phyloP scores from a whole-genome alignment of 2,888 invertebrate genomes.

The Drosophila kambysellisi region DNA sequence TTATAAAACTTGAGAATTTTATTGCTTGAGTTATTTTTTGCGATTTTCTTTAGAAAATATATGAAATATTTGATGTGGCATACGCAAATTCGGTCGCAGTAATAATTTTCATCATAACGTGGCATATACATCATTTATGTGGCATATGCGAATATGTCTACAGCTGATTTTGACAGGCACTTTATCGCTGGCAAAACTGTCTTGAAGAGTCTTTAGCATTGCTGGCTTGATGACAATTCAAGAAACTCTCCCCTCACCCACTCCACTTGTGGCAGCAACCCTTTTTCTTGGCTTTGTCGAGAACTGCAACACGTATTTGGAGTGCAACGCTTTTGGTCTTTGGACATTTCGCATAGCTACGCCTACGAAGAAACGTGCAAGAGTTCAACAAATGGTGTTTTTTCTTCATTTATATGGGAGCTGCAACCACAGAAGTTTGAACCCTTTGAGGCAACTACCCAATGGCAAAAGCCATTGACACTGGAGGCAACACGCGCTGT shows the following conservation, averaged over 20 bases:
- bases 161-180: slow-evolving; percentile 51
- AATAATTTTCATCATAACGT: slow-evolving; percentile 9
- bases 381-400: slow-evolving; percentile 47
- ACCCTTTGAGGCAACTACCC: slow-evolving; percentile 48
- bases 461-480: slow-evolving; percentile 79
- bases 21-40: background rate
- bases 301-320: slow-evolving; percentile 53
- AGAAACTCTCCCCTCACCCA: background rate
- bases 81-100: background rate
- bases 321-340: slow-evolving; percentile 59
- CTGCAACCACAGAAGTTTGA: slow-evolving; percentile 35
- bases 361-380: slow-evolving; percentile 66
- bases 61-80: background rate
- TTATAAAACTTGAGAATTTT: background rate
- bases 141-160: slow-evolving; percentile 16
- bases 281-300: slow-evolving; percentile 26
- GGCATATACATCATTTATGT: too few relatives aligned
- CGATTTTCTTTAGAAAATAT: background rate
- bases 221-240: background rate
- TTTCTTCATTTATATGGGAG: background rate
- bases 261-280: slow-evolving; percentile 20
- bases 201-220: slow-evolving; percentile 31
- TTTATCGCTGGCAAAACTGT: slow-evolving; percentile 27
- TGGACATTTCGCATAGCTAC: slow-evolving; percentile 60
- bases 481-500: slow-evolving; percentile 78